phyloP scores from a whole-genome alignment of 2,797 vertebrate genomes.

The Falco columbarius region DNA sequence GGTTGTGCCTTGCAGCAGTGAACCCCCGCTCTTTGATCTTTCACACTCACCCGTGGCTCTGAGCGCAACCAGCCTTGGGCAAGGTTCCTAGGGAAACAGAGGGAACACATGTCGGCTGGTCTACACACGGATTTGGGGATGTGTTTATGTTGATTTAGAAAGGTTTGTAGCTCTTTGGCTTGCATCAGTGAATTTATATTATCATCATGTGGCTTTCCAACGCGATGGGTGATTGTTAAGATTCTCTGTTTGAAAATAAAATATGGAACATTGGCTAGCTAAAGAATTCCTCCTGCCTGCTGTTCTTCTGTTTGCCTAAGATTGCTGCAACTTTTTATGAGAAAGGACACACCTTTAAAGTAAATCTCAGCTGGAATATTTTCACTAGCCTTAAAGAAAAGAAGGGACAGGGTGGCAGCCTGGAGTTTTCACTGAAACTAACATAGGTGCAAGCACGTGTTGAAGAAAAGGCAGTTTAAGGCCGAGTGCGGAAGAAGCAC shows the following conservation, averaged over 20 bases:
- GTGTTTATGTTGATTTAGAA: constrained; percentile 68
- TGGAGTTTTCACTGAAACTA: neutral
- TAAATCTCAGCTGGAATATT: constrained; percentile 55
- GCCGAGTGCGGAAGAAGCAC: neutral
- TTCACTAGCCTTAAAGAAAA: constrained; percentile 40
- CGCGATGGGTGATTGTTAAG: constrained; percentile 67
- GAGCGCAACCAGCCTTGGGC: constrained; percentile 44
- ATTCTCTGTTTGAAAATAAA: constrained; percentile 70
- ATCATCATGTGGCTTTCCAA: constrained; percentile 63
- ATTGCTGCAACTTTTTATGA: constrained; percentile 32
- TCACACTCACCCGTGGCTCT: constrained; percentile 46
- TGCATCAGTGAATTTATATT: constrained; percentile 68
- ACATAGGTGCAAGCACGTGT: neutral
- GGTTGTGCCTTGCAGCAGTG: neutral
- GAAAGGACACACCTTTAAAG: constrained; percentile 67
- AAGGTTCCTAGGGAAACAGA: constrained; percentile 51
- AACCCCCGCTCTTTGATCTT: constrained; percentile 41
- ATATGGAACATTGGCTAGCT: constrained; percentile 56
- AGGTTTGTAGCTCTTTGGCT: constrained; percentile 47
- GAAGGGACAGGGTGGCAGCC: neutral
- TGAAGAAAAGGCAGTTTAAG: neutral
- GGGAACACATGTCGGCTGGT: neutral
- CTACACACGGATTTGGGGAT: neutral
- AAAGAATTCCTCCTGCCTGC: constrained; percentile 67
- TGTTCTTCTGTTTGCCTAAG: constrained; percentile 68